These are phyloP conservation scores for Ploceus nigricollis DNA, from an alignment of 2,113 vertebrate species.

Conservation along the genomic window DNA sequence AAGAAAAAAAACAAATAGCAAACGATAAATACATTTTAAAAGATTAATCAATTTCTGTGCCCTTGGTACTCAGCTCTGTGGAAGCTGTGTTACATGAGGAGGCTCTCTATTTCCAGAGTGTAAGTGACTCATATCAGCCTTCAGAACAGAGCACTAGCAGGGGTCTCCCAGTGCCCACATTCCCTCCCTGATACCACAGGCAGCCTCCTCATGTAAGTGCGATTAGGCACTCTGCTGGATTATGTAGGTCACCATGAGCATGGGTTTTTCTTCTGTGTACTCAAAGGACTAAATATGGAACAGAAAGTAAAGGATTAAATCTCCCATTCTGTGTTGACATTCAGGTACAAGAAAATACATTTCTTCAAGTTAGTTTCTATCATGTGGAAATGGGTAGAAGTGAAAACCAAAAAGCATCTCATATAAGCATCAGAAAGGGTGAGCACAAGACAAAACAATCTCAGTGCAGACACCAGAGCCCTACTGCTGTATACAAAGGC, in stretches of 20 bases:
- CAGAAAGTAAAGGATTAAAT: not conserved
- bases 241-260: not conserved
- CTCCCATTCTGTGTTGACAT: not conserved
- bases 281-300: not conserved
- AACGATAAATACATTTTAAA: not conserved
- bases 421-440: not conserved
- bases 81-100: not conserved
- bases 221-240: not conserved
- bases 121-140: not conserved
- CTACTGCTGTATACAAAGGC: not conserved
- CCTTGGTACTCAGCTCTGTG: not conserved
- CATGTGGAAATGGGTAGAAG: not conserved
- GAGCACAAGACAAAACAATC: not conserved
- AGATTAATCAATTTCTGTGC: not conserved
- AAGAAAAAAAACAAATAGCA: not conserved
- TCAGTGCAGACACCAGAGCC: not conserved
- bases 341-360: not conserved
- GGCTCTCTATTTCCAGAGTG: not conserved
- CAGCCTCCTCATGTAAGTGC: not conserved
- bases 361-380: not conserved
- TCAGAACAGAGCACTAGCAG: not conserved
- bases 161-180: accelerated
- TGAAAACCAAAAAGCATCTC: not conserved
- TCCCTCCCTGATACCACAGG: not conserved
- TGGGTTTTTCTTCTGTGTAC: not conserved